Percentiles rank a stretch among this genome's conserved stretches.
Evolutionary conservation across 30 jellyfish, hydroid and myxozoan genomes (phyloP).

Genomic region (Cassiopea andromeda): DNA sequence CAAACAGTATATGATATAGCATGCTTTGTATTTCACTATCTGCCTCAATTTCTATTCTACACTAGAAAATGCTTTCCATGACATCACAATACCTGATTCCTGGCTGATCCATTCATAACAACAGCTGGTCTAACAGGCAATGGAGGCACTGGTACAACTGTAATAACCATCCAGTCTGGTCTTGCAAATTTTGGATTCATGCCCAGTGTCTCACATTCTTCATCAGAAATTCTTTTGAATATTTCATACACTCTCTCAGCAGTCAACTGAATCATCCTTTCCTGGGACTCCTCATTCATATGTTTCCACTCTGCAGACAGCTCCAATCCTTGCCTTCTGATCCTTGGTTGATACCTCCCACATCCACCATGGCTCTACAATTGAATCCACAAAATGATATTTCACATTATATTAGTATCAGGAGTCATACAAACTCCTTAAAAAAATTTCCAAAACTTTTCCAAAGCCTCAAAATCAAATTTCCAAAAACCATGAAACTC

Average conservation of each 20-base stretch:
- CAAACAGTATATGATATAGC: too few species aligned
- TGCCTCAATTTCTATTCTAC: too few species aligned
- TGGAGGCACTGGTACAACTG: conserved; percentile 99
- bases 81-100: conserved; percentile 81
- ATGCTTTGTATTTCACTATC: too few species aligned
- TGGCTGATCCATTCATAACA: conserved; percentile 97
- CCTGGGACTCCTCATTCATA: conserved; percentile 93
- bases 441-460: too few species aligned
- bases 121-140: conserved; percentile 99
- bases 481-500: too few species aligned
- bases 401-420: too few species aligned
- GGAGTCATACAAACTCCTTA: neutral
- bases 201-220: conserved; percentile 94
- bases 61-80: neutral
- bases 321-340: conserved; percentile 90
- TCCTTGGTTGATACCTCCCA: conserved; percentile 97
- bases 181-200: conserved; percentile 85
- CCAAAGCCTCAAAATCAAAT: too few species aligned
- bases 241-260: conserved; percentile 98
- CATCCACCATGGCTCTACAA: conserved; percentile 98
- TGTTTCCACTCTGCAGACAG: conserved; percentile 94
- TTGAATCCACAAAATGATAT: too few species aligned
- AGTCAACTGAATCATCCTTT: conserved; percentile 81
- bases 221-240: conserved; percentile 92
- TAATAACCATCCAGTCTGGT: conserved; percentile 97